phyloP scores from a whole-genome alignment of 2,797 vertebrate species.

The Spondyliosoma cantharus region DNA sequence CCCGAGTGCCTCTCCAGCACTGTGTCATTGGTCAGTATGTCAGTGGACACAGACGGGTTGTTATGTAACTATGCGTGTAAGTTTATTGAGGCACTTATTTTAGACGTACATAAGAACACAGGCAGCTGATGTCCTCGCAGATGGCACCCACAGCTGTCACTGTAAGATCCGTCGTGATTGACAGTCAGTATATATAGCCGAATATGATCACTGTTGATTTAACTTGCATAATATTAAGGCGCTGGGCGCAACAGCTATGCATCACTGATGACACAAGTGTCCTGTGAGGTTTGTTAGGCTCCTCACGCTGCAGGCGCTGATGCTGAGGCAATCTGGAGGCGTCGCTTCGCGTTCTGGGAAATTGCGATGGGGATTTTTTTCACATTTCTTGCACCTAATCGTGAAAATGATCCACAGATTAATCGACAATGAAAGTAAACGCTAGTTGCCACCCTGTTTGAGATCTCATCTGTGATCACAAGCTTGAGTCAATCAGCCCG shows the following conservation, averaged over 20 bases:
- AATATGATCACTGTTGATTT: conserved; percentile 49
- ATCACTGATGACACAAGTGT: not conserved
- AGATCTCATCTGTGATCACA: not conserved
- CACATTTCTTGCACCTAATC: no score
- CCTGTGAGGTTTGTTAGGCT: conserved; percentile 23
- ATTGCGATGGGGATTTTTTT: no score
- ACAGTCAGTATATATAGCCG: conserved; percentile 39
- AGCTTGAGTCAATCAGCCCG: not conserved
- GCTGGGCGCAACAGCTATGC: not conserved
- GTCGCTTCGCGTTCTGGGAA: not conserved
- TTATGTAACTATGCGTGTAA: conserved; percentile 62
- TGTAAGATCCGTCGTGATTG: conserved; percentile 25
- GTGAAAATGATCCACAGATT: no score
- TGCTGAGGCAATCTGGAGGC: not conserved
- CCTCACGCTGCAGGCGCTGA: conserved; percentile 6
- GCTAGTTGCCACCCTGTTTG: no score
- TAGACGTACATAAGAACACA: conserved; percentile 10
- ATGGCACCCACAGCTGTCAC: conserved; percentile 60
- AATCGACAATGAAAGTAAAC: no score
- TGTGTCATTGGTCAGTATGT: conserved; percentile 60
- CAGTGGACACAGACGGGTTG: conserved; percentile 32
- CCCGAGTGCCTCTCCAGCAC: conserved; percentile 25
- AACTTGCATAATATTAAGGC: conserved; percentile 26
- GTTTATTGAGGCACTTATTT: conserved; percentile 58
- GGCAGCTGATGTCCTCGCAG: conserved; percentile 41